Conservation (phyloP, 2,797 vertebrate genomes). For the Acanthurus leucopareius region DNA sequence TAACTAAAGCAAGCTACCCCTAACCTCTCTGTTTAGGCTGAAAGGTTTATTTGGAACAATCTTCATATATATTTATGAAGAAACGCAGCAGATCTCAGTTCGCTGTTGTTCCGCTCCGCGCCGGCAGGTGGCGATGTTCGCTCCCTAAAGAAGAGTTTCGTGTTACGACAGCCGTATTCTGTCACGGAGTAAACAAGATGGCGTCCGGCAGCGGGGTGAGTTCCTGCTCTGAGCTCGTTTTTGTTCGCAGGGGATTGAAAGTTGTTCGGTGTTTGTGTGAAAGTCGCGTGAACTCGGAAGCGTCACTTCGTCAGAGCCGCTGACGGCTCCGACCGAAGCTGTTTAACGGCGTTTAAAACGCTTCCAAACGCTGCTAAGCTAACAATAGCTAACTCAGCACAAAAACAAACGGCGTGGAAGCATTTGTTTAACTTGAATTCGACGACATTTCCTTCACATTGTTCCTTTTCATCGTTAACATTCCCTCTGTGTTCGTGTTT, state of each 20-base stretch:
- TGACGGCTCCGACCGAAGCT: accelerated
- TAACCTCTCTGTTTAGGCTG: too few species aligned
- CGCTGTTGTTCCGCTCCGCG: neutral
- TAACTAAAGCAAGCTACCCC: too few species aligned
- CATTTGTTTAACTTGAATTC: neutral
- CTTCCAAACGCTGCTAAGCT: neutral
- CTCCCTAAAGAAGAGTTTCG: neutral
- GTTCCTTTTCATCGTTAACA: accelerated
- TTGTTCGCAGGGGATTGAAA: neutral
- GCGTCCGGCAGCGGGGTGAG: conserved; percentile 86
- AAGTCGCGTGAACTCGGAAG: accelerated
- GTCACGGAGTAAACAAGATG: conserved; percentile 76
- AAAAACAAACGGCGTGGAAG: neutral
- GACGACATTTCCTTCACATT: neutral
- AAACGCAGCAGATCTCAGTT: too few species aligned
- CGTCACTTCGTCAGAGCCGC: accelerated
- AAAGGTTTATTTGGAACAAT: too few species aligned
- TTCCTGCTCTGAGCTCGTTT: neutral
- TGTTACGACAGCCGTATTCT: conserved; percentile 40
- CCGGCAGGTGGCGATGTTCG: conserved; percentile 30
- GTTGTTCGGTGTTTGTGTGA: accelerated
- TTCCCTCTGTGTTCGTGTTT: accelerated
- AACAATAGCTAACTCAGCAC: neutral
- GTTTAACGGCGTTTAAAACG: neutral
- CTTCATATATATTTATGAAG: too few species aligned